Evolutionary conservation across 2,797 vertebrate species (phyloP).

Genomic region (Lepus oiostolus): DNA sequence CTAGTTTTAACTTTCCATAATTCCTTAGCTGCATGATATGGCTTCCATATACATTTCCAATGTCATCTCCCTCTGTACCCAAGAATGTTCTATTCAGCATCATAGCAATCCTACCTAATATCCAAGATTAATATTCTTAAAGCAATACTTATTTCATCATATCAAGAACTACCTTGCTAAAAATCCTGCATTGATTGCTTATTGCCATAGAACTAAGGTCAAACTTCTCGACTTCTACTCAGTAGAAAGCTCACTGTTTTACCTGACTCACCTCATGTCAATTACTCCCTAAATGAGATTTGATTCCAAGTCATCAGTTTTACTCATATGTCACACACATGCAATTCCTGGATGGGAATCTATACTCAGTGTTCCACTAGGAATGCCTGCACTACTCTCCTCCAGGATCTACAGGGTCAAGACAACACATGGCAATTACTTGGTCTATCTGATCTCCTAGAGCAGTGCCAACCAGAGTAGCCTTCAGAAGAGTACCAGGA

Average conservation of each 20-base stretch:
- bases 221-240: background rate
- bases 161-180: background rate
- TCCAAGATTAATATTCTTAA: background rate
- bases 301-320: background rate
- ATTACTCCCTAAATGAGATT: background rate
- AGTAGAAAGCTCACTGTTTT: slow-evolving; percentile 1
- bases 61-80: background rate
- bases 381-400: too few species aligned
- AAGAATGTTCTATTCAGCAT: background rate
- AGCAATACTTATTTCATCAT: background rate
- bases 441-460: background rate
- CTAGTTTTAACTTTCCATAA: background rate
- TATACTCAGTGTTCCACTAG: too few species aligned
- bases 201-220: background rate
- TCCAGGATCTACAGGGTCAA: too few species aligned
- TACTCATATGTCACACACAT: background rate
- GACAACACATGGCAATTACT: background rate
- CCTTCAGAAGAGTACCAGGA: background rate
- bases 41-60: background rate
- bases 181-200: background rate
- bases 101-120: background rate
- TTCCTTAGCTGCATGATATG: background rate
- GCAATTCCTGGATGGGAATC: too few species aligned
- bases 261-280: background rate
- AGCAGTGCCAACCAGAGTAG: background rate